Evolutionary conservation across 2,797 vertebrate species (phyloP).

Genomic region (Cryptoblepharus egeriae): DNA sequence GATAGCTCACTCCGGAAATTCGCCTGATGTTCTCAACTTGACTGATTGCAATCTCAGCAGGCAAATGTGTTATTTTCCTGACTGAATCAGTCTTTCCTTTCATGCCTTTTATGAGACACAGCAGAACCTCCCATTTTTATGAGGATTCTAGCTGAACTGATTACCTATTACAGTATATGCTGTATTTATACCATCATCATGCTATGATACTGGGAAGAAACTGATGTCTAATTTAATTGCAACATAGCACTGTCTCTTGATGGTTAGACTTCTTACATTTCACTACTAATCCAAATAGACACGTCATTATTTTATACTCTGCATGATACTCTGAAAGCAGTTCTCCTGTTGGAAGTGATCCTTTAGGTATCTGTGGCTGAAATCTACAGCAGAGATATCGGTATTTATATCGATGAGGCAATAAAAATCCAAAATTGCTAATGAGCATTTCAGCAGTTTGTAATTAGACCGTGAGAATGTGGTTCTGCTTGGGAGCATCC

Average conservation of each 20-base stretch:
- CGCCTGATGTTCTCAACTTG: neutral
- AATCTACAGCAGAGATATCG: neutral
- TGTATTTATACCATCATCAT: neutral
- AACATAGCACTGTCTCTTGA: neutral
- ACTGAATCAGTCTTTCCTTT: neutral
- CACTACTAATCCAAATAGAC: neutral
- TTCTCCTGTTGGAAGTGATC: neutral
- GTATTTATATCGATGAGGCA: neutral
- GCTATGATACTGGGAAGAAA: neutral
- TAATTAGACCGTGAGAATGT: too few species aligned
- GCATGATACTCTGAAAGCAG: neutral
- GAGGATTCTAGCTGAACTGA: neutral
- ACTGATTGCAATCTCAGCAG: neutral
- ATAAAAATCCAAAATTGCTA: neutral
- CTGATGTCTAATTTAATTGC: neutral
- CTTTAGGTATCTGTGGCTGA: neutral
- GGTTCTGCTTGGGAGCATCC: too few species aligned
- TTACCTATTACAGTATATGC: neutral
- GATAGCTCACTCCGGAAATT: neutral
- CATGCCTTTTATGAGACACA: neutral
- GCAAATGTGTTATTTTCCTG: neutral
- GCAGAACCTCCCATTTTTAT: neutral
- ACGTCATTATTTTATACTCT: neutral
- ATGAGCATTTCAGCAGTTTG: neutral
- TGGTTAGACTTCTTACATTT: neutral